phyloP scores from a whole-genome alignment of 2,888 invertebrate species.

The Chrysolina oricalcia region DNA sequence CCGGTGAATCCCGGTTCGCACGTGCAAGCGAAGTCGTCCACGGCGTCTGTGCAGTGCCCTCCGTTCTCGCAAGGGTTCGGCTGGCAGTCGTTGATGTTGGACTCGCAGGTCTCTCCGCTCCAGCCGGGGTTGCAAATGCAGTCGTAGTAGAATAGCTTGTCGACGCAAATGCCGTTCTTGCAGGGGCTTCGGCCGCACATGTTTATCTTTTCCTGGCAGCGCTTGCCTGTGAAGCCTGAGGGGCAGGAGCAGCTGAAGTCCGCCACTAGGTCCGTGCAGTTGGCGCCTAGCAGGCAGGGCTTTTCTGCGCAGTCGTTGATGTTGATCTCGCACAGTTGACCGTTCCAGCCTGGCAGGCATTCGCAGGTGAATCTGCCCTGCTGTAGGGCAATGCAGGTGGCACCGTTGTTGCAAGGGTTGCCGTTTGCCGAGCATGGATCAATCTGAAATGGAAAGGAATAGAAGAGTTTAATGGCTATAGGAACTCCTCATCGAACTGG shows the following conservation, averaged over 20 bases:
- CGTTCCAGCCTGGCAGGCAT: conserved; percentile 98
- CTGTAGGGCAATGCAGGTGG: conserved; percentile 89
- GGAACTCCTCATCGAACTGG: no score
- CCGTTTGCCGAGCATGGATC: conserved; percentile 92
- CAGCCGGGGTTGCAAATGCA: conserved; percentile 96
- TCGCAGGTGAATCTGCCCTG: conserved; percentile 96
- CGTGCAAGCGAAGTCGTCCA: conserved; percentile 88
- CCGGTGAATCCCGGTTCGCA: conserved; percentile 97
- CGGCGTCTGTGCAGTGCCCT: conserved; percentile 91
- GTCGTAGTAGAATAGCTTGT: conserved; percentile 88
- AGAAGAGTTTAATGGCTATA: no score
- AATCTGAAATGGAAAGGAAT: conserved; percentile 74
- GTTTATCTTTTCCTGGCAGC: conserved; percentile 96
- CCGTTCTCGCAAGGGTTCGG: conserved; percentile 92
- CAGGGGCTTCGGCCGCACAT: conserved; percentile 93
- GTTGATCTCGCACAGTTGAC: conserved; percentile 94
- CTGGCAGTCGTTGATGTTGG: conserved; percentile 93
- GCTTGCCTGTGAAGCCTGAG: conserved; percentile 94
- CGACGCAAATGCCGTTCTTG: conserved; percentile 93
- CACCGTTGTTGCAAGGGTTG: conserved; percentile 93
- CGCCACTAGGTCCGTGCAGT: conserved; percentile 94
- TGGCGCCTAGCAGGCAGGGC: conserved; percentile 91
- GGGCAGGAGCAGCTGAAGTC: conserved; percentile 96
- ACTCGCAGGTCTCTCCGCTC: conserved; percentile 89
- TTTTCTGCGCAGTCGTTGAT: conserved; percentile 94